Conservation (phyloP, 30 jellyfish, hydroid and myxozoan genomes). For the Turritopsis dohrnii region DNA sequence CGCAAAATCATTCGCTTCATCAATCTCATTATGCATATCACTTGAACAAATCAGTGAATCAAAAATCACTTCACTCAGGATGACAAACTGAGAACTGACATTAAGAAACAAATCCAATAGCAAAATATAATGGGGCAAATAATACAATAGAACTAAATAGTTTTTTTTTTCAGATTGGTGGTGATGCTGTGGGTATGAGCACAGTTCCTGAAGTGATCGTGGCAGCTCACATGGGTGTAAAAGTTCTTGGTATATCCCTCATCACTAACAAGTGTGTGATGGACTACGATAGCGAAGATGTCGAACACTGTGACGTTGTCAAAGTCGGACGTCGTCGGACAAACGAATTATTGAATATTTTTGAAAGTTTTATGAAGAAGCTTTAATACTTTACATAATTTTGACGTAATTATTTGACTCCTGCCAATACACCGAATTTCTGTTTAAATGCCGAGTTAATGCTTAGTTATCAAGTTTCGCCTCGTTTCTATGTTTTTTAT, state of each 20-base stretch:
- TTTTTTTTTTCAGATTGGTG: conserved; percentile 64
- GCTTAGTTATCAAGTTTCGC: no score
- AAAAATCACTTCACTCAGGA: no score
- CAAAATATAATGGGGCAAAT: not conserved
- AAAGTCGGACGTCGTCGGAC: not conserved
- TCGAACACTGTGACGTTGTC: not conserved
- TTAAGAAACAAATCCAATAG: not conserved
- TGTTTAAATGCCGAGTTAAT: no score
- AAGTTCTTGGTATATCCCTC: conserved; percentile 77
- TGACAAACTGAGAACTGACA: no score
- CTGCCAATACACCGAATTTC: no score
- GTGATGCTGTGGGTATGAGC: conserved; percentile 97
- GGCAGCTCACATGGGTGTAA: conserved; percentile 88
- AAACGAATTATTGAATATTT: not conserved
- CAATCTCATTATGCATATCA: no score
- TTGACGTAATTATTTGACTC: no score
- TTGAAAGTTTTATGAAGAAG: not conserved
- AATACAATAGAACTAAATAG: not conserved
- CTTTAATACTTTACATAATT: not conserved
- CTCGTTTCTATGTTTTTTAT: no score
- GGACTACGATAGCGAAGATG: conserved; percentile 52
- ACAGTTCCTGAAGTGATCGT: conserved; percentile 94
- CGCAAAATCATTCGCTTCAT: no score
- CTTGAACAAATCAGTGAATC: no score
- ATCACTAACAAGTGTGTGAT: conserved; percentile 63